Evolutionary conservation across 2,797 vertebrate species (phyloP), one percentile per base, ranked within the genome.

Genomic region (Remorina albescens): DNA sequence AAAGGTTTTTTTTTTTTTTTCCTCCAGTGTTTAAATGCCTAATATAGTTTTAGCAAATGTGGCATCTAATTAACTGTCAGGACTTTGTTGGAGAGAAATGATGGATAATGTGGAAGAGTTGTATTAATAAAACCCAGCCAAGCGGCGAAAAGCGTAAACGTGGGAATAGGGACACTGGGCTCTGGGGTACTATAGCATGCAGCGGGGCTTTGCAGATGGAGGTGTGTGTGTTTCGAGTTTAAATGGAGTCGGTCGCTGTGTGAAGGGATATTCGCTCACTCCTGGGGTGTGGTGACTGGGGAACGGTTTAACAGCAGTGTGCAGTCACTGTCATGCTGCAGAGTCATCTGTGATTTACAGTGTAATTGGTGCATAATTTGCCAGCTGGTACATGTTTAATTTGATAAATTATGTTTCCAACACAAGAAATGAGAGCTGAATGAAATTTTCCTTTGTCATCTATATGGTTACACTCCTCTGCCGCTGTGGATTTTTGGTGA

Each of bases 51-150:
- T 91, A 86, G 68, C 92, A 91, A 89, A 91, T 69, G 88, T 91
- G 91, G 90, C 93, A 93, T 94, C 95, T 96, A 96, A 97, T 96
- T 95, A 96, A 94, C 93, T 96, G 95, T 95, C 95, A 95, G 89
- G 91, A 92, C 93, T 88, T 91, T 91, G 90, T 92, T 94, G 91
- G 92, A 92, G 82, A 88, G 87, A 89, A 88, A 95, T 96, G 95
- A 97, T 94, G 93, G 95, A 96, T 95, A 93, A 91, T 90, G 91
- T 82, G 73, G 55, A 81, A 85, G 91, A 91, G 87, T 88, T 82
- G 83, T 88, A 93, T 93, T 95, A 95, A 95, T 94, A 92, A 92
- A 94, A 89, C 76, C 85, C 86, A 80, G 92, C 94, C 85, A 75
- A 89, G 89, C 88, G 86, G 92, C 89, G 76, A 85, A 84, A 71